Conservation (phyloP, 2,888 invertebrate species). For the Helobdella robusta region DNA sequence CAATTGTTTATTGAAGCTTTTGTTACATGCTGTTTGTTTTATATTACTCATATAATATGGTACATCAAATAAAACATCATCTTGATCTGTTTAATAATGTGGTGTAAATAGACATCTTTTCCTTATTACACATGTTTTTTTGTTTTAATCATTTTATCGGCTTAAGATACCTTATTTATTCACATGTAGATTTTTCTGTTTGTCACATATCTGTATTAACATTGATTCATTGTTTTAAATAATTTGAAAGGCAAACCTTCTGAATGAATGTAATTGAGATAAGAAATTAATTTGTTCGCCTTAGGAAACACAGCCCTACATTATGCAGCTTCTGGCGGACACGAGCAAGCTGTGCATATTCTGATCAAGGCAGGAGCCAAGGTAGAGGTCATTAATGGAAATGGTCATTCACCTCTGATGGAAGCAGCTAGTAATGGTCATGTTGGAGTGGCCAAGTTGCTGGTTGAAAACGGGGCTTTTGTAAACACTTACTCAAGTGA, state of each 20-base stretch:
- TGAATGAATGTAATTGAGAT: neutral
- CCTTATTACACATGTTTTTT: too few species aligned
- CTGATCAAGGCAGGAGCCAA: constrained; percentile 81
- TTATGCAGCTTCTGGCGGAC: constrained; percentile 63
- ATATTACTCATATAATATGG: too few species aligned
- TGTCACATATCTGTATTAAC: neutral
- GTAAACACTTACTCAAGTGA: constrained; percentile 98
- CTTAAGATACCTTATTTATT: too few species aligned
- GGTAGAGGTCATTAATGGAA: constrained; percentile 96
- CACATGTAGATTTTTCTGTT: neutral
- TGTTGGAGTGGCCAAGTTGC: constrained; percentile 55
- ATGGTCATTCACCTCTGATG: constrained; percentile 83
- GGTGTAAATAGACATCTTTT: too few species aligned
- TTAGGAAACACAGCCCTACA: constrained; percentile 68
- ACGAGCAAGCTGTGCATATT: constrained; percentile 76
- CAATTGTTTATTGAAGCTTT: neutral
- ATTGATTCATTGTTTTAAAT: neutral
- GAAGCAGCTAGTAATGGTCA: constrained; percentile 51
- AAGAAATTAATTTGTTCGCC: constrained; percentile 6
- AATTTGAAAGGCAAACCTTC: too few species aligned
- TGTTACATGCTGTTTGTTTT: neutral
- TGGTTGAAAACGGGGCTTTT: constrained; percentile 84
- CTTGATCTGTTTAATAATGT: too few species aligned
- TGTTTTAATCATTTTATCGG: too few species aligned
- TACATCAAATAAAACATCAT: too few species aligned